A percentile compares a stretch with the other conserved stretches of the same genome.
Conservation (phyloP, 2,888 invertebrate genomes). For the Balanococcus diminutus region DNA sequence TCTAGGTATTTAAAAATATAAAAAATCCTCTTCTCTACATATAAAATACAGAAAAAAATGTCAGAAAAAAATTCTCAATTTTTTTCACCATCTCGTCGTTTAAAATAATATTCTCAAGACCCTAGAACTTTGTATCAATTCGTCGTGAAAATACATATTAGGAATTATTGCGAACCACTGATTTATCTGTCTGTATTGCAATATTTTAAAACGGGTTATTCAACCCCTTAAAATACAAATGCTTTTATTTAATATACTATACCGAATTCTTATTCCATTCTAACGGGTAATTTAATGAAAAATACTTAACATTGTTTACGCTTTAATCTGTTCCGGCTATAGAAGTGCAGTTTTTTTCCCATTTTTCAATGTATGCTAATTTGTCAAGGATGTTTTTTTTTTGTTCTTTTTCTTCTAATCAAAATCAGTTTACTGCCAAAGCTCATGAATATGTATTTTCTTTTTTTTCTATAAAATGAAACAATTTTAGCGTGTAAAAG, state of each 20-base stretch:
- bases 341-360: slow-evolving; percentile 14
- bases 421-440: slow-evolving; percentile 15
- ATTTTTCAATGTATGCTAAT: slow-evolving; percentile 25
- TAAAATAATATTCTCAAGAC: neutral
- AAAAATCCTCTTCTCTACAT: too few relatives aligned
- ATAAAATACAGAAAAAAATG: too few relatives aligned
- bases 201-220: slow-evolving; percentile 30
- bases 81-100: too few relatives aligned
- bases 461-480: neutral
- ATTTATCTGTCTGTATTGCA: slow-evolving; percentile 21
- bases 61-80: too few relatives aligned
- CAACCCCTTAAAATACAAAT: slow-evolving; percentile 40
- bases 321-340: slow-evolving; percentile 10
- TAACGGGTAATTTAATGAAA: slow-evolving; percentile 36
- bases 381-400: slow-evolving; percentile 23
- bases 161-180: neutral
- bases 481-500: neutral
- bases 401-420: neutral
- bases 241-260: slow-evolving; percentile 30
- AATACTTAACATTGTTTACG: slow-evolving; percentile 38
- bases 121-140: too few relatives aligned
- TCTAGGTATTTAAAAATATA: too few relatives aligned
- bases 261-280: slow-evolving; percentile 32
- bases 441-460: slow-evolving; percentile 39
- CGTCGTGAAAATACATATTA: neutral